phyloP scores from a whole-genome alignment of 2,113 vertebrate genomes.

The Ictidomys tridecemlineatus region DNA sequence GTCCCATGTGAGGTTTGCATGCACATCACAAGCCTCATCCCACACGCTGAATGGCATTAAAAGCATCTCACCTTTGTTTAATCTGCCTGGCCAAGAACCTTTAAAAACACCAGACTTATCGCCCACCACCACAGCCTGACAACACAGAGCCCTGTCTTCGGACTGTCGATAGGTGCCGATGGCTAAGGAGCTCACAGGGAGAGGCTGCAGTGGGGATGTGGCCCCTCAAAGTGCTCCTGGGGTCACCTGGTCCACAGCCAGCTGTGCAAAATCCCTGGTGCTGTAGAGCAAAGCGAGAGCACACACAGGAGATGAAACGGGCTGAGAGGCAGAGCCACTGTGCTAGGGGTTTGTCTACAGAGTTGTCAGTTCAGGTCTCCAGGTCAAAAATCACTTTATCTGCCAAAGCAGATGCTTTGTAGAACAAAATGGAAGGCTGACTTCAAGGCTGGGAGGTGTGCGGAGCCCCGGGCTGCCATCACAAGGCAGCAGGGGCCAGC shows the following conservation, averaged over 20 bases:
- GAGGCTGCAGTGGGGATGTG: fast-evolving
- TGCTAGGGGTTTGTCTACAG: constrained; percentile 84
- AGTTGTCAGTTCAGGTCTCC: constrained; percentile 88
- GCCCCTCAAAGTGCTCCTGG: background rate
- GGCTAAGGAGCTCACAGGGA: fast-evolving
- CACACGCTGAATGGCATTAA: background rate
- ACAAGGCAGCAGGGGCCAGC: background rate
- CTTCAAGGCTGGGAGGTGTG: constrained; percentile 78
- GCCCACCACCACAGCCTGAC: background rate
- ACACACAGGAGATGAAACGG: constrained; percentile 63
- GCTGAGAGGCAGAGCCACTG: constrained; percentile 82
- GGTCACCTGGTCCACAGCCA: background rate
- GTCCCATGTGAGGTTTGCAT: background rate
- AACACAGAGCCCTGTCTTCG: background rate
- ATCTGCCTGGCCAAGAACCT: background rate
- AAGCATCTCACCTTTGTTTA: background rate
- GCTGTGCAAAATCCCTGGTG: background rate
- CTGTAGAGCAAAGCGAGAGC: constrained; percentile 72
- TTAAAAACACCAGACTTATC: background rate
- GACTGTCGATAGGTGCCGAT: background rate
- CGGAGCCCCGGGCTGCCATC: background rate
- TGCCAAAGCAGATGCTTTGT: constrained; percentile 88
- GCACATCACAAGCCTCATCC: background rate
- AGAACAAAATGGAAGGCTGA: constrained; percentile 86
- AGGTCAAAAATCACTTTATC: constrained; percentile 89